Base-by-base conservation (phyloP, 2,797 vertebrate species). In the Tragelaphus eurycerus region DNA sequence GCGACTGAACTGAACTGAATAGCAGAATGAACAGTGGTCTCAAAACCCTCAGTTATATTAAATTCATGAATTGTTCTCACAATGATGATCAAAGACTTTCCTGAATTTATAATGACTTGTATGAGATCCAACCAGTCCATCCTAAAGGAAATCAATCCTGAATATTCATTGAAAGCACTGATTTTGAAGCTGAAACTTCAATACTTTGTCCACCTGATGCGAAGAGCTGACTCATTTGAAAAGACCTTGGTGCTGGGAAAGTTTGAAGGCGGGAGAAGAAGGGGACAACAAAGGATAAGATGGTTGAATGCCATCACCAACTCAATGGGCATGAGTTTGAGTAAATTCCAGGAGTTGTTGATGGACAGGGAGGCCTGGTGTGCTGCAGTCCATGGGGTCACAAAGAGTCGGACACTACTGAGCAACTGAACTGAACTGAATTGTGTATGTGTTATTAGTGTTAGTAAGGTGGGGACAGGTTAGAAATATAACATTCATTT, bases 11-110 rank as follows among this genome's bases (percentile, higher is more conserved):
- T 48, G 46, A 48, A 48, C 46, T 48, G 46, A 48, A 48, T 12
- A 31, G 29, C 4, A 79, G 43, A 88, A 88, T 78, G 7, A 84
- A 92, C 1, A 21, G 12, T 52, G n/a, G 13, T 54, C 54, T 93
- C 10, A 84, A 78, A 83, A 52, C 43, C 16, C 21, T 93, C 48
- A 78, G 31, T 52, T 78, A 19, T 78, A 90, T 50, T 23, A 50
- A 90, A 82, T 78, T 48, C 23, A 84, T 82, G 48, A 31, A 57
- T 84, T 52, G 13, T 93, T 88, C 23, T 93, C 46, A 78, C 29
- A 27, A 4, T 79, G n/a, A 62, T 27, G 71, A 55, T 81, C 25
- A 50, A 84, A 48, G 29, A 50, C 34, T 60, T 81, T 16, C 4
- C 10, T 79, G 14, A 6, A 27, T 48, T 62, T 52, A 62, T 60